Percentiles rank a stretch among this genome's conserved stretches.
Conservation (phyloP, 2,113 vertebrate genomes). For the Anoplopoma fimbria region DNA sequence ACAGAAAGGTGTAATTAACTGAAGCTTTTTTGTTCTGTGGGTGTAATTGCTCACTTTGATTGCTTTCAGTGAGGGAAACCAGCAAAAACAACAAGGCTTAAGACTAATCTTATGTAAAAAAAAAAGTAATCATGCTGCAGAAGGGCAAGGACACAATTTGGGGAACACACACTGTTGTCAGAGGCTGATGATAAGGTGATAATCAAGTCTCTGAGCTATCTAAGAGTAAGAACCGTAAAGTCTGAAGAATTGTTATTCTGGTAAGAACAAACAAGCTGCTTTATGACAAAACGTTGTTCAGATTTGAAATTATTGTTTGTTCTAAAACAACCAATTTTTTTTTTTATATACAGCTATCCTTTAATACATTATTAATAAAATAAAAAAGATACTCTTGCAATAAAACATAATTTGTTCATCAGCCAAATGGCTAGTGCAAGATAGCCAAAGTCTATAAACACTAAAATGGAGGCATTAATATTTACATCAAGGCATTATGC, state of each 20-base stretch:
- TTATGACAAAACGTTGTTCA: not conserved
- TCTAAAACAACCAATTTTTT: not conserved
- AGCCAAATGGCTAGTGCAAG: not conserved
- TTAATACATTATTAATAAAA: slow-evolving; percentile 32
- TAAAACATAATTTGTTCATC: slow-evolving; percentile 20
- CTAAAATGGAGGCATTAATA: slow-evolving; percentile 16
- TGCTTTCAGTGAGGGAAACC: not conserved
- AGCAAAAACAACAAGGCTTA: not conserved
- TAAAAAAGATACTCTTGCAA: slow-evolving; percentile 34
- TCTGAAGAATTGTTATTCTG: not conserved
- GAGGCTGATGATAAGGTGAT: slow-evolving; percentile 4
- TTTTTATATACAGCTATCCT: not conserved
- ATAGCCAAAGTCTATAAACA: slow-evolving; percentile 31
- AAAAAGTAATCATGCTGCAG: slow-evolving; percentile 4
- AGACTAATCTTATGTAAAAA: not conserved
- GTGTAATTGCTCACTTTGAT: not conserved
- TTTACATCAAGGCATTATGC: slow-evolving; percentile 36
- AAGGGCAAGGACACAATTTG: not conserved
- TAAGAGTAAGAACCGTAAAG: slow-evolving; percentile 8
- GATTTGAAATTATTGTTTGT: not conserved
- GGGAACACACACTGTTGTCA: slow-evolving; percentile 3
- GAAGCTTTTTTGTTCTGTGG: not conserved
- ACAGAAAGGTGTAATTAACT: not conserved
- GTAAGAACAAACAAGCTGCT: slow-evolving; percentile 16
- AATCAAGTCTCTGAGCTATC: slow-evolving; percentile 26